Percentiles rank a stretch among this genome's conserved stretches.
Evolutionary conservation across 2,113 vertebrate species (phyloP).

Genomic region (Dissostichus mawsoni): DNA sequence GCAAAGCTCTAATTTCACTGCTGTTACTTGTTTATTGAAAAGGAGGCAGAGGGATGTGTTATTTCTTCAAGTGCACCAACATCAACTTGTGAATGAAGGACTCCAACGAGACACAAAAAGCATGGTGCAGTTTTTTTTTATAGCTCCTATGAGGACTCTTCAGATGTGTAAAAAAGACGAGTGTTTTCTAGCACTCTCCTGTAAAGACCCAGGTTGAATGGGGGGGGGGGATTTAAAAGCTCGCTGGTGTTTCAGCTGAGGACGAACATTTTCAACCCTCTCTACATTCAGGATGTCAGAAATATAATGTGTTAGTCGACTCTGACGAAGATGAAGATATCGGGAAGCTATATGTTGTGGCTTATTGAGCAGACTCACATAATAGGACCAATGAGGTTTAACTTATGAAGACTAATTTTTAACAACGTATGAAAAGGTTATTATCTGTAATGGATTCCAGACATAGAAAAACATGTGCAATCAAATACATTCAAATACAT

Average conservation of each 20-base stretch:
- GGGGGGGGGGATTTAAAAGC: neutral
- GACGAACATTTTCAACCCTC: neutral
- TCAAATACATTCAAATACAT: too few relatives aligned
- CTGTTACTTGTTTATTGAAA: constrained; percentile 4
- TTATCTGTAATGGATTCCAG: too few relatives aligned
- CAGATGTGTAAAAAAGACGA: neutral
- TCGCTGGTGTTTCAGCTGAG: neutral
- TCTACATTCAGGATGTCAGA: neutral
- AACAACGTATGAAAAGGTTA: too few relatives aligned
- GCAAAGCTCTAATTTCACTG: too few relatives aligned
- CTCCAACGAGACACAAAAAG: constrained; percentile 8
- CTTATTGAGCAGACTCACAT: neutral
- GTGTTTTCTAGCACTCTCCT: neutral
- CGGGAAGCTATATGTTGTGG: neutral
- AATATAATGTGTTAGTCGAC: neutral
- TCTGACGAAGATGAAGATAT: neutral
- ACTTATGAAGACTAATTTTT: too few relatives aligned
- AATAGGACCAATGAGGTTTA: neutral
- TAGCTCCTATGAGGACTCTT: constrained; percentile 10
- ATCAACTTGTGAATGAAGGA: constrained; percentile 20
- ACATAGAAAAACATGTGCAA: too few relatives aligned
- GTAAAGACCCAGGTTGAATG: neutral
- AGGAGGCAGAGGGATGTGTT: constrained; percentile 2
- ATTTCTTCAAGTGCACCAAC: neutral
- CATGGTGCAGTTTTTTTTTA: neutral